Evolutionary conservation across 2,888 invertebrate genomes (phyloP).

Genomic region (Apoda limacodes): DNA sequence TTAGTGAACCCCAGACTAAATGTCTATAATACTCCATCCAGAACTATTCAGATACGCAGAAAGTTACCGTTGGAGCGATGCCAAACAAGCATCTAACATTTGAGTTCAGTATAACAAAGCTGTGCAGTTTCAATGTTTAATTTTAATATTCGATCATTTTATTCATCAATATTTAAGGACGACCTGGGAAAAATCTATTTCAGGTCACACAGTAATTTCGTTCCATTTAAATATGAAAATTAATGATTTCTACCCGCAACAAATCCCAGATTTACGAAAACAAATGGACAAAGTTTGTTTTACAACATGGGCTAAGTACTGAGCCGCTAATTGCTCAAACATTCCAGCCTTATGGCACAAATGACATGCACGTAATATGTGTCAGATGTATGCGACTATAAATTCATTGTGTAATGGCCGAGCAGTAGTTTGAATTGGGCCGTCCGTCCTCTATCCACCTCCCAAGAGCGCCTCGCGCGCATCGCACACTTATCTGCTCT

Average conservation of each 20-base stretch:
- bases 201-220: too few relatives aligned
- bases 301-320: too few relatives aligned
- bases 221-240: too few relatives aligned
- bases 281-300: too few relatives aligned
- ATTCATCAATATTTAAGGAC: too few relatives aligned
- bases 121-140: constrained; percentile 15
- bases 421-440: constrained; percentile 46
- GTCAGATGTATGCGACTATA: constrained; percentile 56
- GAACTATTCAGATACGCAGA: too few relatives aligned
- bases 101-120: constrained; percentile 22
- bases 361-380: constrained; percentile 56
- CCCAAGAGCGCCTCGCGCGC: constrained; percentile 57
- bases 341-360: constrained; percentile 31
- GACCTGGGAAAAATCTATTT: too few relatives aligned
- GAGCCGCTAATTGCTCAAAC: constrained; percentile 33
- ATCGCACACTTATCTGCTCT: constrained; percentile 40
- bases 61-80: too few relatives aligned
- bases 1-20: too few relatives aligned
- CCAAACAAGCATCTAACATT: constrained; percentile 34
- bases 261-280: too few relatives aligned
- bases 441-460: constrained; percentile 44
- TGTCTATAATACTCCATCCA: too few relatives aligned
- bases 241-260: too few relatives aligned
- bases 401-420: constrained; percentile 64
- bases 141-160: constrained; percentile 7